These are phyloP conservation scores for Isurus oxyrinchus DNA, from an alignment of 2,113 vertebrate genomes.

Conservation along the genomic window DNA sequence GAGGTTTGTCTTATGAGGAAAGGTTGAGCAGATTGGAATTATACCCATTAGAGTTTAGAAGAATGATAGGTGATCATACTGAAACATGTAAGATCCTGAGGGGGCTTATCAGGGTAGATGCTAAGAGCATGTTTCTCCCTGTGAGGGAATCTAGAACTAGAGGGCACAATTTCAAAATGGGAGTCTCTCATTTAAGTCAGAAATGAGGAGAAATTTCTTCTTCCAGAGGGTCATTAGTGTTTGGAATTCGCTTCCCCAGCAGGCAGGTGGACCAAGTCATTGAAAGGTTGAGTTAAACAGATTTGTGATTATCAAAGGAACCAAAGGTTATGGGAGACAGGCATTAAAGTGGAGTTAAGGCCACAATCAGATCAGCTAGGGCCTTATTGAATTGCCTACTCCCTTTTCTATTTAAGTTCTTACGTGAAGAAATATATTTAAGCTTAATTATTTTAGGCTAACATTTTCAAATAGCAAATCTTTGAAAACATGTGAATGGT, in stretches of 20 bases:
- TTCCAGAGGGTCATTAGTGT: no score
- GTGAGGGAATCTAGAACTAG: no score
- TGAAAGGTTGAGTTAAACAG: background rate
- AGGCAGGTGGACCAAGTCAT: background rate
- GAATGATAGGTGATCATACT: background rate
- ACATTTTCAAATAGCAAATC: background rate
- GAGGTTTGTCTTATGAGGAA: background rate
- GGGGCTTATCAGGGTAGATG: no score
- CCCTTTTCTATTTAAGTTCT: background rate
- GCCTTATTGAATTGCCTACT: background rate
- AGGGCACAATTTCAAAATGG: background rate
- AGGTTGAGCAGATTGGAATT: background rate
- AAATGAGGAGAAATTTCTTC: background rate
- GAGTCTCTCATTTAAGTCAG: background rate
- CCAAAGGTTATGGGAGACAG: background rate
- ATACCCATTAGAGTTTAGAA: background rate
- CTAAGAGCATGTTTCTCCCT: no score
- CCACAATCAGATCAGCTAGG: background rate
- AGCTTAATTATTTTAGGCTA: conserved; percentile 8
- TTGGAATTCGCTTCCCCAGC: background rate
- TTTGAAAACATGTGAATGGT: background rate
- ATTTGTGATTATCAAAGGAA: background rate
- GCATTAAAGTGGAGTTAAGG: background rate
- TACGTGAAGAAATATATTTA: background rate
- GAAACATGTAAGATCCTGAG: background rate